Base-by-base conservation (phyloP, 1,140 invertebrate species). In the Planococcus citri region DNA sequence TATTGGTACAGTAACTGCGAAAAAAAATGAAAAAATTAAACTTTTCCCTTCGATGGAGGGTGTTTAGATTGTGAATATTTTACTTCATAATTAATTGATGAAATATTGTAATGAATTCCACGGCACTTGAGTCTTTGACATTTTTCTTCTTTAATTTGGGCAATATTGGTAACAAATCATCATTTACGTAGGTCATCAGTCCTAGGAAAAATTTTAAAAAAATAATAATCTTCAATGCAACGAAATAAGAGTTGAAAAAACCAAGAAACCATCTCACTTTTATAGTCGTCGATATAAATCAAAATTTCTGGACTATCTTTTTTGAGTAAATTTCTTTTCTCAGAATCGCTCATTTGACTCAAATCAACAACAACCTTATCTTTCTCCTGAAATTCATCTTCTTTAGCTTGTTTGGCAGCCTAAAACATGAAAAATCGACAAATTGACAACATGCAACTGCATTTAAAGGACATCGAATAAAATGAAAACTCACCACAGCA, bases 11-110 rank as follows among this genome's bases (percentile, higher is more conserved):
- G 20, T 25, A 64, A 20, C 60, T 64, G 20, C 20, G 24, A 27
- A 64, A 27, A 24, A 64, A 64, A 3, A 64, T 25, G 21, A 27
- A 64, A 24, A 64, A 25, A 64, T 20, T 22, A 64, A 64, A n/a
- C n/a, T 24, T 24, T 25, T 24, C 60, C 10, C 10, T 17, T 4
- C 6, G 21, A 33, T 33, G 12, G 12, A 33, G 12, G 29, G 29
- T 33, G 3, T 33, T 6, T 33, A 3, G 3, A 3, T 51, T 51
- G 4, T 51, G 2, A 64, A 6, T 27, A 24, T 17, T 6, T 24
- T 64, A 64, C 60, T 64, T 64, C 60, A 64, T 64, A 14, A 64
- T 64, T 25, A 64, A 24, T 64, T 64, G 60, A 17, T 24, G 25
- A 64, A 25, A 64, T 64, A 25, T 64, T 64, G 8, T 25, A 9